Percentiles rank a stretch among this genome's conserved stretches.
Evolutionary conservation across 2,797 vertebrate species (phyloP).

Genomic region (Onychomys torridus): DNA sequence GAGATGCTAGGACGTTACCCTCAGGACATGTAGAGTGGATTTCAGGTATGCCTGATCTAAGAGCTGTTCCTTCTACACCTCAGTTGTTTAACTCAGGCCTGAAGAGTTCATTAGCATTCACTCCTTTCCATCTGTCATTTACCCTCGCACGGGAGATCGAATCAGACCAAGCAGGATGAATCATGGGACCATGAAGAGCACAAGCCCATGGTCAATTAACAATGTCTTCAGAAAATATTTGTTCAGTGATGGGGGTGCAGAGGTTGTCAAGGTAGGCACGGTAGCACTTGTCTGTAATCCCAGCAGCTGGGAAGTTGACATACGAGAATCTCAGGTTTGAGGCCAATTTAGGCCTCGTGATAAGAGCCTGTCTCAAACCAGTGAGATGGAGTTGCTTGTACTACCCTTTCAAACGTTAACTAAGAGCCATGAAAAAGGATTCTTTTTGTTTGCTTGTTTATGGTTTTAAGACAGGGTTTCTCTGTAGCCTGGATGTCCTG

Average conservation of each 20-base stretch:
- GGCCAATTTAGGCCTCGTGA: background rate
- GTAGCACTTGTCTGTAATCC: background rate
- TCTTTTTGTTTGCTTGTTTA: background rate
- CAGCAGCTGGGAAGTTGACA: background rate
- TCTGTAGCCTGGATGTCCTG: too few relatives aligned
- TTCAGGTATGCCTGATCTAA: background rate
- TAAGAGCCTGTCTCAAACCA: background rate
- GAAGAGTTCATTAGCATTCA: background rate
- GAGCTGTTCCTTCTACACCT: background rate
- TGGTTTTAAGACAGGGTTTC: too few relatives aligned
- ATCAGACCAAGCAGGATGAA: background rate
- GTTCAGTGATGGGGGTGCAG: background rate
- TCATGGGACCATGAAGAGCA: background rate
- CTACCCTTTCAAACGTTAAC: background rate
- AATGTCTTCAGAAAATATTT: background rate
- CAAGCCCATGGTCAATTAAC: background rate
- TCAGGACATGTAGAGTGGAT: background rate
- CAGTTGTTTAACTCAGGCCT: background rate
- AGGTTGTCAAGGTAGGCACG: background rate
- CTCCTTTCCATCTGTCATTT: background rate
- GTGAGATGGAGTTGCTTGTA: background rate
- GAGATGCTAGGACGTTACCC: background rate
- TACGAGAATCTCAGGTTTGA: too few relatives aligned
- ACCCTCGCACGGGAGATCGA: background rate
- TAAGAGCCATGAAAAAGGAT: background rate